phyloP scores from a whole-genome alignment of 2,797 vertebrate species.

The Mus spretus region DNA sequence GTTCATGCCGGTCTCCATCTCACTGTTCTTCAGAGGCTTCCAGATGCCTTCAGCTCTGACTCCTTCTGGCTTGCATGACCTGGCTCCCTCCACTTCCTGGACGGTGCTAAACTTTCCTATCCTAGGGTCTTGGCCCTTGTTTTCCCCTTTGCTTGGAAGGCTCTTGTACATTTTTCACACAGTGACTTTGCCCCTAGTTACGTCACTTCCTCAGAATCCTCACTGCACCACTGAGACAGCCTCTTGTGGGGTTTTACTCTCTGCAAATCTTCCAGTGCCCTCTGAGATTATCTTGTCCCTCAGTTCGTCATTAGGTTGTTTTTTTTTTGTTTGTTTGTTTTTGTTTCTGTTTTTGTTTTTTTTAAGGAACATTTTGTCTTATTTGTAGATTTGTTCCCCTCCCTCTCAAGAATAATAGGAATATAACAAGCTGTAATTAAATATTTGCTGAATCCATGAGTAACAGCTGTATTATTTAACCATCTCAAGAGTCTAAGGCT shows the following conservation, averaged over 20 bases:
- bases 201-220: not conserved
- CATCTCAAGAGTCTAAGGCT: constrained; percentile 27
- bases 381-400: not conserved
- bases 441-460: constrained; percentile 40
- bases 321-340: not conserved
- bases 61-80: not conserved
- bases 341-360: not conserved
- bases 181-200: not conserved
- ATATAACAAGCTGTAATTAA: constrained; percentile 9
- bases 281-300: not conserved
- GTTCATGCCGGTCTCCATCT: not conserved
- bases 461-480: constrained; percentile 28
- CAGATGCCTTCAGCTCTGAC: not conserved
- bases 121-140: not conserved
- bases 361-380: not conserved
- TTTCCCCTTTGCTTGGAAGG: not conserved
- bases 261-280: not conserved
- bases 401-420: not conserved
- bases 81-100: not conserved
- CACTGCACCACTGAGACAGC: not conserved
- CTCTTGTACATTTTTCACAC: not conserved
- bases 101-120: not conserved
- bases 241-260: not conserved
- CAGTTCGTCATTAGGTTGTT: constrained; percentile 16
- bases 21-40: not conserved